Evolutionary conservation across 2,113 vertebrate species (phyloP).

Genomic region (Ochotona princeps): DNA sequence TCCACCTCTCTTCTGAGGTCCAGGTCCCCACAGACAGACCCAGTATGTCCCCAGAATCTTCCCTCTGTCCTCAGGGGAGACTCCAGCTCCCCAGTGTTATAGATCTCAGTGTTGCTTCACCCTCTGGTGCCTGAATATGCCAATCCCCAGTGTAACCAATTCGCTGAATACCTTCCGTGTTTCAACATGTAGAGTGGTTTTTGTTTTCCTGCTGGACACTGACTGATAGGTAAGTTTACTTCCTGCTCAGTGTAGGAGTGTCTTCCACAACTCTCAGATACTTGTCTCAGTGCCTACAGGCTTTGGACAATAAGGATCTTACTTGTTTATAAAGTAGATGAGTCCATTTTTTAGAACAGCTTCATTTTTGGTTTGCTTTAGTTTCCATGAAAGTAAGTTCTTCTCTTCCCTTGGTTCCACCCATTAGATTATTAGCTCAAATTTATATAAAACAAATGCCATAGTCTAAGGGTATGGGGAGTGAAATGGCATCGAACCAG

Average conservation of each 20-base stretch:
- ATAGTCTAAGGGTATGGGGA: not conserved
- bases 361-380: constrained; percentile 40
- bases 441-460: not conserved
- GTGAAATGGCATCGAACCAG: not conserved
- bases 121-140: not conserved
- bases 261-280: not conserved
- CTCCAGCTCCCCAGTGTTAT: not conserved
- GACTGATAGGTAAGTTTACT: not conserved
- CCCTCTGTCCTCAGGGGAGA: not conserved
- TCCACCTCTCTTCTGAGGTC: not conserved
- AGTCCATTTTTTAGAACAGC: not conserved
- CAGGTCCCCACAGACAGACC: not conserved
- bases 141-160: not conserved
- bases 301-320: not conserved
- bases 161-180: constrained; percentile 10
- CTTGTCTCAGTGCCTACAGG: not conserved
- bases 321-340: constrained; percentile 17
- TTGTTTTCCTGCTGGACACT: constrained; percentile 12
- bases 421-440: not conserved
- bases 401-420: not conserved
- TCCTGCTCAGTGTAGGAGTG: not conserved
- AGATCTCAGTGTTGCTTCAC: not conserved
- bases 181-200: constrained; percentile 24
- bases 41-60: not conserved
- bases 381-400: not conserved